Conservation (phyloP, 2,797 vertebrate genomes). For the Scyliorhinus canicula region DNA sequence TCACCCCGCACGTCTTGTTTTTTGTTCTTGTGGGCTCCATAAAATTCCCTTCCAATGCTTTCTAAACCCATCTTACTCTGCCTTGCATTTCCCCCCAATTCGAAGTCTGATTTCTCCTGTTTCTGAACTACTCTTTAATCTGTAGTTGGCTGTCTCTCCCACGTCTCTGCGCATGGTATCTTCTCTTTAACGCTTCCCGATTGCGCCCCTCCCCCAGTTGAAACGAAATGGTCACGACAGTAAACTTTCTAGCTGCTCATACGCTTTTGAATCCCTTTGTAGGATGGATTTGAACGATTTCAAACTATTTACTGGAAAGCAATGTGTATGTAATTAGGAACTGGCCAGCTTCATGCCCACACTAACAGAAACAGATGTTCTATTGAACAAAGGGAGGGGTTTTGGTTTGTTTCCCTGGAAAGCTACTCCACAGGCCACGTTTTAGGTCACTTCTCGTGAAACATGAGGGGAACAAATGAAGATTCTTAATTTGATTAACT, state of each 20-base stretch:
- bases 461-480: background rate
- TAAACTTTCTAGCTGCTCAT: background rate
- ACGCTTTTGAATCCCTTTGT: background rate
- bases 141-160: background rate
- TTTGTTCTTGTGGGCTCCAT: no score
- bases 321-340: slow-evolving; percentile 13
- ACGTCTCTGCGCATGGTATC: background rate
- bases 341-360: background rate
- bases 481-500: slow-evolving; percentile 46
- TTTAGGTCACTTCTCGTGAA: background rate
- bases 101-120: background rate
- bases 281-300: background rate
- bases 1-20: no score
- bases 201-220: background rate
- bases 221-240: background rate
- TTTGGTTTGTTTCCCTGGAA: background rate
- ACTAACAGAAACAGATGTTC: background rate
- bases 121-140: background rate
- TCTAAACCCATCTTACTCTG: background rate
- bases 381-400: background rate
- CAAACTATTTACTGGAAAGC: slow-evolving; percentile 5
- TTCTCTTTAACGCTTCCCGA: background rate
- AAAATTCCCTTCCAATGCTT: background rate
- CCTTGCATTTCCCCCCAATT: background rate
- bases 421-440: background rate